These are phyloP conservation scores for Euproctis similis DNA, from an alignment of 2,888 invertebrate genomes.

Conservation along the genomic window DNA sequence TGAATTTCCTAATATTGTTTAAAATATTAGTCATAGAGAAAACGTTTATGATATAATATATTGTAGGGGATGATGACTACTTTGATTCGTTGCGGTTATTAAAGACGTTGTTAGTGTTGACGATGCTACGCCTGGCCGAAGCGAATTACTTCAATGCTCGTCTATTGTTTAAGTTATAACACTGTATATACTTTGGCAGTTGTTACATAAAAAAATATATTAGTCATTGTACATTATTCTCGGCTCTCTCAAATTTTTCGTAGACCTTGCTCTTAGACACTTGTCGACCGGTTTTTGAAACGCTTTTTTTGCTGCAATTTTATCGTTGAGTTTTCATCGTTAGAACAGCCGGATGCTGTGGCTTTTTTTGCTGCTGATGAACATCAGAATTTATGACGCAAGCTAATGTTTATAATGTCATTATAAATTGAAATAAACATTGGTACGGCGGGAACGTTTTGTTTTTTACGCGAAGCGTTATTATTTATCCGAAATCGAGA, in stretches of 20 bases:
- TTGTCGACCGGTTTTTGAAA: slow-evolving; percentile 29
- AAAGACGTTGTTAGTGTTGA: slow-evolving; percentile 29
- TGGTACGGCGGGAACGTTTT: too few species aligned
- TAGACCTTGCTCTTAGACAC: slow-evolving; percentile 38
- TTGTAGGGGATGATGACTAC: slow-evolving; percentile 25
- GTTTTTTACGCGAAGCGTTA: too few species aligned
- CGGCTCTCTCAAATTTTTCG: slow-evolving; percentile 38
- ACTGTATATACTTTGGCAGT: slow-evolving; percentile 40
- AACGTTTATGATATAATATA: slow-evolving; percentile 35
- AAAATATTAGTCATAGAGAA: slow-evolving; percentile 39
- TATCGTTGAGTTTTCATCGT: slow-evolving; percentile 41
- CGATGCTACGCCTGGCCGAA: slow-evolving; percentile 40
- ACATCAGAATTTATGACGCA: slow-evolving; percentile 45
- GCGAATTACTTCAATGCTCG: slow-evolving; percentile 37
- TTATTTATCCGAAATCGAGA: too few species aligned
- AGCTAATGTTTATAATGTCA: slow-evolving; percentile 46
- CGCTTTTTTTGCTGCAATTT: slow-evolving; percentile 35
- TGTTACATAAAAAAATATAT: slow-evolving; percentile 44
- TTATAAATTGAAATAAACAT: too few species aligned
- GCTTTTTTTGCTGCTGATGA: slow-evolving; percentile 48
- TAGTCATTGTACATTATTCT: slow-evolving; percentile 50
- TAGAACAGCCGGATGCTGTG: slow-evolving; percentile 59
- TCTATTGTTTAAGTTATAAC: slow-evolving; percentile 47
- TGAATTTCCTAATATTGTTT: slow-evolving; percentile 52
- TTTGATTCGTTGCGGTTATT: slow-evolving; percentile 36